Evolutionary conservation across 1,140 invertebrate species (phyloP), one percentile per base, ranked within the genome.

Genomic region (Listronotus oregonensis): DNA sequence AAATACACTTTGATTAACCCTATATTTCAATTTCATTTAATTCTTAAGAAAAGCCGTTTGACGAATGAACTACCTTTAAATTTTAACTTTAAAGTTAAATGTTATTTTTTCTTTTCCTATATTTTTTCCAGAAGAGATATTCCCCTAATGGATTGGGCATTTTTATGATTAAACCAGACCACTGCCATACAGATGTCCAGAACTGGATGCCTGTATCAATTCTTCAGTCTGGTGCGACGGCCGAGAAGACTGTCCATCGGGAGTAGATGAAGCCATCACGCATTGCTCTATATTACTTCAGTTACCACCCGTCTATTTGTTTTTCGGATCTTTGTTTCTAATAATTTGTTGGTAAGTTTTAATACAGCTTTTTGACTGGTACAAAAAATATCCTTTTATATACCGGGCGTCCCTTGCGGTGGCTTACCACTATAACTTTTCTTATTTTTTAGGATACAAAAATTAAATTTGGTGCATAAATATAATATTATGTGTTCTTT

Each of bases 151-250:
- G 74, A 11, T 64, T 77, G 18, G 76, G 76, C n/a, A 67, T 79
- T 10, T 72, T 87, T 2, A 81, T 86, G 66, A 84, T 87, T 21
- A 77, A 86, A 71, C 81, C 84, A 37, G 85, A 87, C 14, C 87
- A 92, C 66, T 95, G 93, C 72, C 83, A 86, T 88, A 91, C 73
- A 86, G 88, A 21, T 96, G 94, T 77, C 89, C 92, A 0, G 93
- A 94, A 59, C 75, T 96, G 61, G 89, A 92, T 73, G 93, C 92
- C 4, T 96, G 94, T 78, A 94, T 96, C 71, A 91, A 92, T 71
- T 83, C 88, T 0, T 88, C 88, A n/a, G 83, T 96, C 8, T 95
- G 92, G 91, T 96, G 94, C 76, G 92, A 96, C 73, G 93, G 92
- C 0, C 80, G 87, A 11, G 83, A 85, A 31, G 91, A 96, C 73